Base-by-base conservation (phyloP, 2,113 vertebrate genomes). In the Clupea harengus region DNA sequence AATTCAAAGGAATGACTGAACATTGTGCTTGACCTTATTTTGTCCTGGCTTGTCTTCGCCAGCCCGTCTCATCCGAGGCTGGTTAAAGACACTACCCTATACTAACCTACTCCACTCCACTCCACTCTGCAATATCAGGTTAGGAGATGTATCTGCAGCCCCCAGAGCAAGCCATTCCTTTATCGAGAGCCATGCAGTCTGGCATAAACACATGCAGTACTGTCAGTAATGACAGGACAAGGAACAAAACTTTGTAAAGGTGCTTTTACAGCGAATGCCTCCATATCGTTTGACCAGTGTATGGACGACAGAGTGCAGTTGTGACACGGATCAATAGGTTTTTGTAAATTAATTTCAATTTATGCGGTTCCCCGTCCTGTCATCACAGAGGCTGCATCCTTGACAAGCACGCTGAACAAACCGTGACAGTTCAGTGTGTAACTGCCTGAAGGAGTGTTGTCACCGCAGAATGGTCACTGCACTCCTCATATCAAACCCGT, bases 1-100 rank as follows among this genome's bases (percentile, higher is more conserved):
- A 32, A 20, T 49, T n/a, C 57, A 85, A 85, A 75, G 85, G 81
- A 91, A 91, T 85, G 50, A 84, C 86, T 82, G 7, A 81, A 82
- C 72, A 64, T 57, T 78, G 72, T 78, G 72, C 72, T 78, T 78
- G 17, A 32, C 72, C 72, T 39, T 9, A 11, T 78, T 78, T 78
- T 17, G 72, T 32, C 72, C 32, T 17, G 72, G 13, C 32, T 39
- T 10, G 72, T 78, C 28, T 39, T 15, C 15, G 3, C 25, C 64
- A 32, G 25, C 13, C 72, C 3, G 17, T 15, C 28, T 32, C 13
- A 32, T 78, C 32, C 32, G 39, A 32, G 28, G 72, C 32, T 78
- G 72, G 10, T 32, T 13, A 78, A 78, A 13, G 28, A 78, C 4
- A 15, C 72, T 15, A 39, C 28, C 15, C 72, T 15, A 39, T 11